A percentile compares a stretch with the other conserved stretches of the same genome.
Evolutionary conservation across 1,140 invertebrate genomes (phyloP).

Genomic region (Panonychus citri): DNA sequence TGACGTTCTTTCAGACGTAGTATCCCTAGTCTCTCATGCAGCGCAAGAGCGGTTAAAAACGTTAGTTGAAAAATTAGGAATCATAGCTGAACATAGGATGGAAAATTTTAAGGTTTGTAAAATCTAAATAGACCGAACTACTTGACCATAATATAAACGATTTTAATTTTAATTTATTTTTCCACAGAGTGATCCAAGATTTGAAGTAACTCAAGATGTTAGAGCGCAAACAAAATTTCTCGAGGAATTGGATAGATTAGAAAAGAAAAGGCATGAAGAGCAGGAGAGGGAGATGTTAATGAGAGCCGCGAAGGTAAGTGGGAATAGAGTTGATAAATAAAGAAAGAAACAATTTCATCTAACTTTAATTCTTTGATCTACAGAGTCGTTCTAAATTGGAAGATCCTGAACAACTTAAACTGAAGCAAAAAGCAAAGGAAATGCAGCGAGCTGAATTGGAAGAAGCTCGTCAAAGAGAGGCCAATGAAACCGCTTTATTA

Average conservation of each 20-base stretch:
- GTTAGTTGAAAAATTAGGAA: constrained; percentile 70
- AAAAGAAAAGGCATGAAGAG: constrained; percentile 79
- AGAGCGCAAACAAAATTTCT: constrained; percentile 79
- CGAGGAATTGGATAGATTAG: constrained; percentile 77
- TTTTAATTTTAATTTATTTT: neutral
- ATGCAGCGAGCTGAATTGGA: constrained; percentile 90
- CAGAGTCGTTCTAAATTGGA: constrained; percentile 66
- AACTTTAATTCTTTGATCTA: constrained; percentile 9
- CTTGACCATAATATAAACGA: neutral
- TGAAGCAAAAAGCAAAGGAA: constrained; percentile 85
- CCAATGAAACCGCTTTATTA: constrained; percentile 78
- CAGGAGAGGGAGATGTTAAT: constrained; percentile 74
- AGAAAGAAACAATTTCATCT: neutral
- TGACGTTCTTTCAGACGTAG: constrained; percentile 65
- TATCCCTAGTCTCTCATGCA: constrained; percentile 76
- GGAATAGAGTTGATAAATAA: neutral
- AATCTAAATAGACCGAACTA: too few species aligned
- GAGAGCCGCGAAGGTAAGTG: constrained; percentile 62
- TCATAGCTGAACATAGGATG: constrained; percentile 79
- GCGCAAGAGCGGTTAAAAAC: constrained; percentile 76
- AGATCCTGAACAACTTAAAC: constrained; percentile 86
- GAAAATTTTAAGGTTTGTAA: constrained; percentile 53
- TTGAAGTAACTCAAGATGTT: constrained; percentile 73
- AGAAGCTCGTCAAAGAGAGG: constrained; percentile 72
- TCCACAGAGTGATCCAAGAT: constrained; percentile 48